phyloP scores from a whole-genome alignment of 2,888 invertebrate species.

The Aproaerema taeniolella region DNA sequence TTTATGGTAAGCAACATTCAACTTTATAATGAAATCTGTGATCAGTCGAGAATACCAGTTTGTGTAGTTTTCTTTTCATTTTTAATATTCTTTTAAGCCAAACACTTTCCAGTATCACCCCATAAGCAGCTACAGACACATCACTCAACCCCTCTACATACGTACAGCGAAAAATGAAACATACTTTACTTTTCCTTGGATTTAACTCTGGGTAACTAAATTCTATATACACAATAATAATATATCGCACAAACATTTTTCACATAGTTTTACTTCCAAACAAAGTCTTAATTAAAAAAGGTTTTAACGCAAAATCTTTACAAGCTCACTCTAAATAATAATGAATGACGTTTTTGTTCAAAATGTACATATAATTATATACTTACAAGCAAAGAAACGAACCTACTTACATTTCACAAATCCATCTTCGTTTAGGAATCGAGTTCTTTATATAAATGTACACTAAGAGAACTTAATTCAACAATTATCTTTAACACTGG shows the following conservation, averaged over 20 bases:
- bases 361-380: conserved; percentile 69
- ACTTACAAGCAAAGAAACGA: conserved; percentile 64
- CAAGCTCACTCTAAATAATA: conserved; percentile 55
- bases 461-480: conserved; percentile 41
- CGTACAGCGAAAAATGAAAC: conserved; percentile 41
- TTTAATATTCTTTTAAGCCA: too few species aligned
- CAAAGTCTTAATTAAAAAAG: conserved; percentile 42
- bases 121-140: conserved; percentile 39
- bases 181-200: conserved; percentile 61
- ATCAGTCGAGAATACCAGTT: too few species aligned
- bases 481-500: conserved; percentile 33
- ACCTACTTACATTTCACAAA: conserved; percentile 40
- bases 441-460: conserved; percentile 30
- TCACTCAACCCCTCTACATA: conserved; percentile 42
- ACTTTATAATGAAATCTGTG: too few species aligned
- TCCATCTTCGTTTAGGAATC: conserved; percentile 36
- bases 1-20: too few species aligned
- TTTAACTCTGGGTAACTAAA: conserved; percentile 70
- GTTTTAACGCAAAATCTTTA: conserved; percentile 55
- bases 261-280: conserved; percentile 25
- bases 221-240: conserved; percentile 67
- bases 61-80: too few species aligned
- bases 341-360: conserved; percentile 49
- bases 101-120: too few species aligned
- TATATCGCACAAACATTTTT: conserved; percentile 40